Evolutionary conservation across 2,888 invertebrate genomes (phyloP).

Genomic region (Lordiphosa fenestrarum): DNA sequence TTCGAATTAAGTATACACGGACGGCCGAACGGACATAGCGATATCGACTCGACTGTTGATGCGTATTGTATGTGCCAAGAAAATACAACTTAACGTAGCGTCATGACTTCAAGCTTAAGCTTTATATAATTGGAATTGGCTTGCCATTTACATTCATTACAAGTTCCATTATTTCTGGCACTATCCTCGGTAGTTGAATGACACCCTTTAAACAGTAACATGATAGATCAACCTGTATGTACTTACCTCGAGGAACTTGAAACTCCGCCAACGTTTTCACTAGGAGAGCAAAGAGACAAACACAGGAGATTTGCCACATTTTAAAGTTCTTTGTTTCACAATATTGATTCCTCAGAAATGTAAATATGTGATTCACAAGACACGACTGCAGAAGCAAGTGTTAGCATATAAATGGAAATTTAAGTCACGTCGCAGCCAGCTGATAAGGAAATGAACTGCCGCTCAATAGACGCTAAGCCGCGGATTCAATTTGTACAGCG

Average conservation of each 20-base stretch:
- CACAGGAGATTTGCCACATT: constrained; percentile 36
- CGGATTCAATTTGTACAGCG: constrained; percentile 11
- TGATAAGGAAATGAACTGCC: constrained; percentile 50
- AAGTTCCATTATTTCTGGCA: no score
- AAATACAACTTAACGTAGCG: no score
- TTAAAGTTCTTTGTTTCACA: constrained; percentile 27
- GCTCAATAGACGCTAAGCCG: constrained; percentile 14
- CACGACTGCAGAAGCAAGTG: constrained; percentile 18
- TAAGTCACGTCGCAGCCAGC: constrained; percentile 30
- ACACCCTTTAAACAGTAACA: no score
- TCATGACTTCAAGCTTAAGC: no score
- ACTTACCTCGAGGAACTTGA: constrained; percentile 46
- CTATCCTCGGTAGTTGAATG: no score
- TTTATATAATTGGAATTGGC: no score
- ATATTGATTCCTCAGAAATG: constrained; percentile 7
- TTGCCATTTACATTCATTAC: no score
- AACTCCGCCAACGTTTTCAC: constrained; percentile 20
- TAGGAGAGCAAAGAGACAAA: constrained; percentile 32
- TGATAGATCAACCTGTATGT: no score
- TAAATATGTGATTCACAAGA: constrained; percentile 29
- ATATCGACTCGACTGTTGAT: no score
- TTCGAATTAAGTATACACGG: no score
- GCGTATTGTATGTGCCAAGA: no score
- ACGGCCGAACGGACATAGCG: no score
- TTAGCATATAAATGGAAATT: constrained; percentile 27